A percentile compares a stretch with the other conserved stretches of the same genome.
Conservation (phyloP, 2,888 invertebrate genomes). For the Erebia aethiops region DNA sequence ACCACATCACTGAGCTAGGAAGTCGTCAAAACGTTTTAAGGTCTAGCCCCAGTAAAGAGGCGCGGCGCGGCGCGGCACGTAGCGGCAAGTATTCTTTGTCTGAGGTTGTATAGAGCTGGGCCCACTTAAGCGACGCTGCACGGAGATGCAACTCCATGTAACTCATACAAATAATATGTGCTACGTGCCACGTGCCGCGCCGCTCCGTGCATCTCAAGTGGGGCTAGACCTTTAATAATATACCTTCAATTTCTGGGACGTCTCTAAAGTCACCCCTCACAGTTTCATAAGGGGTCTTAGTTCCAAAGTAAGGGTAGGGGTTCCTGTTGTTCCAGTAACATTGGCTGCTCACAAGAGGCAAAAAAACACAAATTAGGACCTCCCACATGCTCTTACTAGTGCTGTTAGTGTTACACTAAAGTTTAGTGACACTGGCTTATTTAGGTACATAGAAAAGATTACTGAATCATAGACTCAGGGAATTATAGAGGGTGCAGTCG, state of each 20-base stretch:
- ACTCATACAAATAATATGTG: no score
- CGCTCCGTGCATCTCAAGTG: no score
- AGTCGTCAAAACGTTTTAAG: no score
- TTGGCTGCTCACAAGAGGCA: constrained; percentile 19
- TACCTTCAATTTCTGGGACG: constrained; percentile 19
- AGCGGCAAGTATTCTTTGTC: no score
- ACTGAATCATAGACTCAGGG: not conserved
- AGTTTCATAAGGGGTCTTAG: constrained; percentile 43
- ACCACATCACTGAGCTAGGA: no score
- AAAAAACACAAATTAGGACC: constrained; percentile 15
- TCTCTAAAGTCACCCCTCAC: constrained; percentile 43
- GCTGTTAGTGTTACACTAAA: constrained; percentile 8
- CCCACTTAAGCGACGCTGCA: no score
- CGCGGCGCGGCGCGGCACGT: no score
- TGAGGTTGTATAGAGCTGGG: no score
- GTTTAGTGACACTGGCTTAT: constrained; percentile 1
- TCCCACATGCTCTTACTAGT: constrained; percentile 19
- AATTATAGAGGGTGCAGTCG: not conserved
- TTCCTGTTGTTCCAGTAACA: constrained; percentile 44
- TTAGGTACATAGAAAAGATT: constrained; percentile 7
- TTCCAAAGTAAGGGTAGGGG: constrained; percentile 39
- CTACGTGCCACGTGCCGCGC: no score
- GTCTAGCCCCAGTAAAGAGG: no score
- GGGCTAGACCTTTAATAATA: not conserved
- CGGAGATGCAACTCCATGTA: no score